Evolutionary conservation across 2,113 vertebrate genomes (phyloP).

Genomic region (human): DNA sequence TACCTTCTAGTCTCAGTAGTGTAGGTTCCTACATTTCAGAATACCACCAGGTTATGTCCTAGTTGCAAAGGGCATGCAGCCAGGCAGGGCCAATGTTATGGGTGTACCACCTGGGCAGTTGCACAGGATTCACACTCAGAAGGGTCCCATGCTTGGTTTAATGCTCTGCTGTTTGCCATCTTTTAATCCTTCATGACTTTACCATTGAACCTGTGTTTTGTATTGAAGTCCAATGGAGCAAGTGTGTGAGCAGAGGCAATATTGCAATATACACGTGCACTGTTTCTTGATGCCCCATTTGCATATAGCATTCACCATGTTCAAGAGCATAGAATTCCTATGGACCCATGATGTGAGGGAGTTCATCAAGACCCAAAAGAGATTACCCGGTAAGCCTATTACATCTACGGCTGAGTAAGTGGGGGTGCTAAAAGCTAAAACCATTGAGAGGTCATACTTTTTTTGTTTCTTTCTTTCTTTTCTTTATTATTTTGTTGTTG

Average conservation of each 20-base stretch:
- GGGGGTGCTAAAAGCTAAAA: neutral
- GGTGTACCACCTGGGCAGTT: neutral
- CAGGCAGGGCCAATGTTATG: neutral
- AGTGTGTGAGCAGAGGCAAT: neutral
- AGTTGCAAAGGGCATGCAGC: neutral
- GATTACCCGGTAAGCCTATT: neutral
- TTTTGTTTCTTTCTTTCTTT: no score
- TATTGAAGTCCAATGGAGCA: neutral
- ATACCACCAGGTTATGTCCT: neutral
- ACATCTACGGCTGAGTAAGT: neutral
- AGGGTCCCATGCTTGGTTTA: neutral
- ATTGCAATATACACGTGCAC: accelerated
- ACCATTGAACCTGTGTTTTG: neutral
- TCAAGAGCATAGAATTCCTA: neutral
- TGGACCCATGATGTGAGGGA: neutral
- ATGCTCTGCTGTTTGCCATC: neutral
- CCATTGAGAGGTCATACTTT: neutral
- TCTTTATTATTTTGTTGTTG: no score
- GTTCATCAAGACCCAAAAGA: neutral
- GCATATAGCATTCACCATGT: accelerated
- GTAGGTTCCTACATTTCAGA: neutral
- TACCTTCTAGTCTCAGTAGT: neutral
- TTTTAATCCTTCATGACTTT: neutral
- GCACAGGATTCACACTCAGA: neutral
- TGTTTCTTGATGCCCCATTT: neutral